phyloP scores from a whole-genome alignment of 2,888 invertebrate genomes.

The Lapara coniferarum region DNA sequence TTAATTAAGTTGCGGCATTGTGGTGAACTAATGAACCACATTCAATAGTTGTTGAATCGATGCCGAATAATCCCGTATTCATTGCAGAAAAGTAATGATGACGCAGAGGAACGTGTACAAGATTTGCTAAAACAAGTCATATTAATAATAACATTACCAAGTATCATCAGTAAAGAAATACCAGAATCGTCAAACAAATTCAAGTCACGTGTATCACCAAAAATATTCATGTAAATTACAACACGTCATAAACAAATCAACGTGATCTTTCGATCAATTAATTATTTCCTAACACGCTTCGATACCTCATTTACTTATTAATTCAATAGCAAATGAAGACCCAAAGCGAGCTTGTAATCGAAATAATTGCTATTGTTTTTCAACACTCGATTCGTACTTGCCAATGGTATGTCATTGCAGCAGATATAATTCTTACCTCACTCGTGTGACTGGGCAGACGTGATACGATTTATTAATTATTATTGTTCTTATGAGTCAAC shows the following conservation, averaged over 20 bases:
- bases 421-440: conserved; percentile 72
- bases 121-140: too few species aligned
- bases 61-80: too few species aligned
- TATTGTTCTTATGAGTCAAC: conserved; percentile 48
- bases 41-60: too few species aligned
- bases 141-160: too few species aligned
- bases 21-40: too few species aligned
- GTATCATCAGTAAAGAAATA: too few species aligned
- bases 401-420: conserved; percentile 63
- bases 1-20: not conserved
- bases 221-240: not conserved
- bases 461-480: conserved; percentile 69
- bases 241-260: not conserved
- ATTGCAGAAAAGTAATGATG: too few species aligned
- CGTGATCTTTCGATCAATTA: too few species aligned
- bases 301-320: conserved; percentile 18
- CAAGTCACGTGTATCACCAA: not conserved
- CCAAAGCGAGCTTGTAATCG: conserved; percentile 20
- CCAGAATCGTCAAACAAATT: too few species aligned
- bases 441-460: conserved; percentile 62
- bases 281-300: not conserved
- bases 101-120: not conserved
- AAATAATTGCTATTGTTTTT: conserved; percentile 51
- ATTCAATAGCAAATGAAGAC: conserved; percentile 16
- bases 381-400: conserved; percentile 38